These are phyloP conservation scores for Heptranchias perlo DNA, from an alignment of 2,113 vertebrate species.

Conservation along the genomic window DNA sequence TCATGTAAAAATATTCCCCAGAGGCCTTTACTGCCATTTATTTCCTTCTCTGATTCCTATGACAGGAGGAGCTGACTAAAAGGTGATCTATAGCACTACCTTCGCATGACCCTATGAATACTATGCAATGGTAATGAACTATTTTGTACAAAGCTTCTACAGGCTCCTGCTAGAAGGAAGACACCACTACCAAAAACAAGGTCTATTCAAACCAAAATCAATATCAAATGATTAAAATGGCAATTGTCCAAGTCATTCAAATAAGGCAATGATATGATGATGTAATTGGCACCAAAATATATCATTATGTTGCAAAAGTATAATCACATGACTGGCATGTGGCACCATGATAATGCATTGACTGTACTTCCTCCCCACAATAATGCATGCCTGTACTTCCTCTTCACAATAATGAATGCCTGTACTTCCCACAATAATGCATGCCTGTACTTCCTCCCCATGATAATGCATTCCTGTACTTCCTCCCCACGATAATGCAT, in stretches of 20 bases:
- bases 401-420: too few species aligned
- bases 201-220: background rate
- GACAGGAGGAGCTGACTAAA: background rate
- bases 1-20: background rate
- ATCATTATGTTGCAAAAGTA: too few species aligned
- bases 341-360: background rate
- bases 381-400: too few species aligned
- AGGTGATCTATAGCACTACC: background rate
- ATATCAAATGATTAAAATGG: background rate
- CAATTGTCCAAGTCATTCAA: too few species aligned
- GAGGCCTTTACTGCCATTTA: background rate
- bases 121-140: background rate
- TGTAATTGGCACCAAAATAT: too few species aligned
- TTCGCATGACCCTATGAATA: background rate
- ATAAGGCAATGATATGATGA: too few species aligned
- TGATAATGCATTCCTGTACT: background rate
- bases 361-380: background rate
- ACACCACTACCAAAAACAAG: background rate
- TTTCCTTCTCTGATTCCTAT: background rate
- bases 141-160: background rate
- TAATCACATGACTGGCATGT: background rate
- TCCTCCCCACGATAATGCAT: background rate
- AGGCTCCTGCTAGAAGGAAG: background rate
- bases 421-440: background rate
- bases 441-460: background rate